Conservation (phyloP, 2,113 vertebrate genomes). For the Myrmophylax atrothorax region DNA sequence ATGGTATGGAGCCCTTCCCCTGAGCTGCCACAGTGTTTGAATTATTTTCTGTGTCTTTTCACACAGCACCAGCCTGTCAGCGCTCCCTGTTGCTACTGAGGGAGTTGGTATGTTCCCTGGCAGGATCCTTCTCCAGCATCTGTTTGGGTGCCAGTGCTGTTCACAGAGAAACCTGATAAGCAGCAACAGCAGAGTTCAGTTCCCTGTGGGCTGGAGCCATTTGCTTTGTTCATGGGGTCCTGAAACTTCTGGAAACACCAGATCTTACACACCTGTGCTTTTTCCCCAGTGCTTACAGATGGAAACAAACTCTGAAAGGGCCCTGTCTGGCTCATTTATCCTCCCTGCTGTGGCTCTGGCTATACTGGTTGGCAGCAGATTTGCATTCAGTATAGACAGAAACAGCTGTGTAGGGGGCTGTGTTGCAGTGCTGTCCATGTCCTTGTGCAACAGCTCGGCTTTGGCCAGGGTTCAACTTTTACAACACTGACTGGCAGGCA, state of each 20-base stretch:
- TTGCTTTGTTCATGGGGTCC: background rate
- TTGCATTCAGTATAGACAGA: fast-evolving
- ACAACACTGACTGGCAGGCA: background rate
- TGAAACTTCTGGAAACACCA: background rate
- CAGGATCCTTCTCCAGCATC: background rate
- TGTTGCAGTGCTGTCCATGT: fast-evolving
- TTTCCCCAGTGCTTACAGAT: background rate
- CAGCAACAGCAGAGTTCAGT: background rate
- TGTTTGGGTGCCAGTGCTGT: background rate
- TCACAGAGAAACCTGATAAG: background rate
- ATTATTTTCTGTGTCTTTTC: background rate
- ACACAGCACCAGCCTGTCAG: background rate
- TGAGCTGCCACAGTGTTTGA: background rate
- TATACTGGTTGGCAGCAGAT: no score
- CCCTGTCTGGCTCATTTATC: background rate
- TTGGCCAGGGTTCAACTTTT: background rate
- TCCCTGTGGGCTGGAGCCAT: background rate
- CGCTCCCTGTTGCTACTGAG: background rate
- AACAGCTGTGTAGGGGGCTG: background rate
- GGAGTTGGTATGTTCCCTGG: background rate
- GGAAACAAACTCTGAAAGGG: background rate
- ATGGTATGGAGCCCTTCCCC: background rate
- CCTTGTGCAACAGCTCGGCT: background rate
- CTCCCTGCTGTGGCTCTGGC: background rate
- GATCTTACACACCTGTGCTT: background rate